Percentiles rank a stretch among this genome's conserved stretches.
phyloP scores from a whole-genome alignment of 1,140 invertebrate genomes.

The Drosophila bipectinata region DNA sequence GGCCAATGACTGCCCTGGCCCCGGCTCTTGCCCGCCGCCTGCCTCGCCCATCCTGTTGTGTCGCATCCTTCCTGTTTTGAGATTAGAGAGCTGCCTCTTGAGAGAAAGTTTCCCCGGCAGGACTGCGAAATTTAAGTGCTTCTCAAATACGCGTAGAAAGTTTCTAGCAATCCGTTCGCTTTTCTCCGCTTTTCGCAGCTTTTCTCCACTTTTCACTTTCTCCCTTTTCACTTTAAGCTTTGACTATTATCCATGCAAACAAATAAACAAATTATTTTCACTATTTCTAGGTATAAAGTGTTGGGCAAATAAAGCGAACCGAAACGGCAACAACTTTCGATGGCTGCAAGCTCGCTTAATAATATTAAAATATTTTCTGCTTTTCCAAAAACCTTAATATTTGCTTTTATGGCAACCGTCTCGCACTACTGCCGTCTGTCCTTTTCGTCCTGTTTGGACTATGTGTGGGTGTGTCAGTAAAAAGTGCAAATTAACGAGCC shows the following conservation, averaged over 20 bases:
- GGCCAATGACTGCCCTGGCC: background rate
- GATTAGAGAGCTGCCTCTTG: constrained; percentile 13
- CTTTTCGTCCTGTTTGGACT: background rate
- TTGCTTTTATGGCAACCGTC: constrained; percentile 1
- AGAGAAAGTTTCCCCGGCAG: constrained; percentile 23
- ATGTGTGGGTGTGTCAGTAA: constrained; percentile 15
- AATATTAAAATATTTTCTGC: constrained; percentile 51
- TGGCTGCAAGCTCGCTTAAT: constrained; percentile 35
- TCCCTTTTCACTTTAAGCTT: constrained; percentile 18
- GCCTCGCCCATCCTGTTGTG: background rate
- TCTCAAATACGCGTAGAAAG: constrained; percentile 54
- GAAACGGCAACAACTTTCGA: constrained; percentile 16
- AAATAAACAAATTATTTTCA: constrained; percentile 56
- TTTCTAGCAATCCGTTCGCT: constrained; percentile 9
- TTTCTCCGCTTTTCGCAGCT: background rate
- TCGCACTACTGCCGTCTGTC: constrained; percentile 1
- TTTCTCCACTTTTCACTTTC: constrained; percentile 3
- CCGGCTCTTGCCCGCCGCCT: too few relatives aligned
- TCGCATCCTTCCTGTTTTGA: constrained; percentile 6
- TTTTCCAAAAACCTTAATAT: constrained; percentile 19
- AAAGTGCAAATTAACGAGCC: constrained; percentile 41
- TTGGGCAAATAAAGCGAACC: constrained; percentile 43
- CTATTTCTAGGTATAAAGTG: constrained; percentile 38
- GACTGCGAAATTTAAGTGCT: constrained; percentile 48
- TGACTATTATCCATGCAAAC: constrained; percentile 38